Percentiles rank a stretch among this genome's conserved stretches.
These are phyloP conservation scores for Heliconius hortense DNA, from an alignment of 2,888 invertebrate genomes.

Conservation along the genomic window DNA sequence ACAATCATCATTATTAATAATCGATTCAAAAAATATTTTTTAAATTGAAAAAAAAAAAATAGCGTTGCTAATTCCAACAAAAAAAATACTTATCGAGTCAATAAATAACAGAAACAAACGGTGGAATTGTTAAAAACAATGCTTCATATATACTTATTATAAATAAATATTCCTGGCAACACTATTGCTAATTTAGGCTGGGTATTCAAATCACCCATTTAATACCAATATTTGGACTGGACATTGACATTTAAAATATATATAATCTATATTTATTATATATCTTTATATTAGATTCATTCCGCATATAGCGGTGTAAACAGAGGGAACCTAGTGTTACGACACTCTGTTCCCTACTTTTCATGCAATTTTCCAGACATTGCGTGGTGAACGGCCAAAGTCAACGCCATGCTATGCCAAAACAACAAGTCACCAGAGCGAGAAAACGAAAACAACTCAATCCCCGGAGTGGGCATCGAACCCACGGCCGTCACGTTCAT, in stretches of 20 bases:
- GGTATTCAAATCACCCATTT: not conserved
- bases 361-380: not conserved
- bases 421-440: not conserved
- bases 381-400: not conserved
- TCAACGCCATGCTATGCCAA: not conserved
- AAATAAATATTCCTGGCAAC: constrained; percentile 18
- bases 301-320: not conserved
- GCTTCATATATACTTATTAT: constrained; percentile 17
- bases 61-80: not conserved
- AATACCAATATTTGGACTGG: constrained; percentile 33
- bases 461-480: not conserved
- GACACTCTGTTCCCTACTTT: not conserved
- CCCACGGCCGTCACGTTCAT: no score
- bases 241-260: constrained; percentile 30
- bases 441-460: not conserved
- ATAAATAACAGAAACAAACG: constrained; percentile 10
- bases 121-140: constrained; percentile 26
- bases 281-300: not conserved
- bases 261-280: constrained; percentile 12
- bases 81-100: constrained; percentile 18
- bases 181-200: constrained; percentile 24
- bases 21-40: constrained; percentile 17
- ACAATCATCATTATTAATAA: constrained; percentile 30
- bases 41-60: not conserved
- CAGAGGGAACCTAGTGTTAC: not conserved